A percentile compares a stretch with the other conserved stretches of the same genome.
These are phyloP conservation scores for Elachura formosa DNA, from an alignment of 2,113 vertebrate species.

Conservation along the genomic window DNA sequence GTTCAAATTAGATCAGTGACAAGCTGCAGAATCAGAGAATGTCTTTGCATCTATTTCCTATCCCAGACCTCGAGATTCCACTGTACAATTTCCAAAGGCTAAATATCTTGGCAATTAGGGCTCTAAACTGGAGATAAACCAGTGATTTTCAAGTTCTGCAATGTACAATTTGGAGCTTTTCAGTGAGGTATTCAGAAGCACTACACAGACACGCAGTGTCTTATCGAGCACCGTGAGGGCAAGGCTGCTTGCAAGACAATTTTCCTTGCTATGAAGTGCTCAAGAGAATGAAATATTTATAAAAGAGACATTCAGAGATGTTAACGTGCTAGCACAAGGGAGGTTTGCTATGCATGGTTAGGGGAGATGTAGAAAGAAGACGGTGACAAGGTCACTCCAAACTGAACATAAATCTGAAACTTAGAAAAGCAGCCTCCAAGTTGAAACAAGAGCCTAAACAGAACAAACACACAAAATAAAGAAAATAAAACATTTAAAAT, in stretches of 20 bases:
- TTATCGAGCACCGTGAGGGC: neutral
- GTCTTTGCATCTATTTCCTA: neutral
- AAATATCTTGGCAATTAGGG: neutral
- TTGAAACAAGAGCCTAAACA: neutral
- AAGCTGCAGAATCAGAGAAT: neutral
- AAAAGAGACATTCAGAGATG: slow-evolving; percentile 17
- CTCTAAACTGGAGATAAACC: neutral
- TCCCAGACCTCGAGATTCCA: neutral
- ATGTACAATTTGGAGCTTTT: neutral
- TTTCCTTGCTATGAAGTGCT: neutral
- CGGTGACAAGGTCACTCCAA: neutral
- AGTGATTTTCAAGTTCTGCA: neutral
- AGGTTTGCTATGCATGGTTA: neutral
- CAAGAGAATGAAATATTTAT: slow-evolving; percentile 12
- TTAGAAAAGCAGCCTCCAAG: neutral
- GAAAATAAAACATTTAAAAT: neutral
- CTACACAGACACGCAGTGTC: too few relatives aligned
- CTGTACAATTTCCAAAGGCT: neutral
- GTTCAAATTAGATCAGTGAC: neutral
- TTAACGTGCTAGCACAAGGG: neutral
- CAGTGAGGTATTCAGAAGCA: neutral
- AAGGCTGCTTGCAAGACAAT: slow-evolving; percentile 24
- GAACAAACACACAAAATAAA: neutral
- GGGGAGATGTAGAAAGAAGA: neutral
- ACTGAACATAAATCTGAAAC: neutral